Conservation (phyloP, 2,113 vertebrate genomes). For the Amphilophus citrinellus region DNA sequence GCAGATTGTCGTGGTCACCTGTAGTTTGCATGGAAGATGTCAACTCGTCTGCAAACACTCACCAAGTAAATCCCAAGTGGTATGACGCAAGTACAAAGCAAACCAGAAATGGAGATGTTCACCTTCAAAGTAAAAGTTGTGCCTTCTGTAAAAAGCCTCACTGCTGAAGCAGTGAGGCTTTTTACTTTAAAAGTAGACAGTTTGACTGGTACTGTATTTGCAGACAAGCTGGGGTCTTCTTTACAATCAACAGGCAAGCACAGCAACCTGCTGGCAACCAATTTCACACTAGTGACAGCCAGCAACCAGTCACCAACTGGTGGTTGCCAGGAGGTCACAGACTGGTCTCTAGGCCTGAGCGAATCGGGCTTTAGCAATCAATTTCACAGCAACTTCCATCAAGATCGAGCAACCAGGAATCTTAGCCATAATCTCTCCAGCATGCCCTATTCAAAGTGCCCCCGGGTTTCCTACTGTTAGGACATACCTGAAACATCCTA, state of each 20-base stretch:
- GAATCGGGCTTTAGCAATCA: accelerated
- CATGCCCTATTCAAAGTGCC: no score
- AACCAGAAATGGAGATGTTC: not conserved
- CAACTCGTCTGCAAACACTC: not conserved
- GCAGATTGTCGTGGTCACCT: no score
- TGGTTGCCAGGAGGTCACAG: not conserved
- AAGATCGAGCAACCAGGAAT: no score
- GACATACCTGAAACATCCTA: no score
- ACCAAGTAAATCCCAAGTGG: not conserved
- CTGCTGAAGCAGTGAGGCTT: no score
- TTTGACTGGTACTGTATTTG: not conserved
- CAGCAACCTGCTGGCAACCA: not conserved
- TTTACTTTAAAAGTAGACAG: not conserved
- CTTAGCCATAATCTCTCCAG: no score
- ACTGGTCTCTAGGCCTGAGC: not conserved
- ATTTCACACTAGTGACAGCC: not conserved
- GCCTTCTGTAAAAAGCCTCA: no score
- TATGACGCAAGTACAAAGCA: not conserved
- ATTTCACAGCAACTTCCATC: not conserved
- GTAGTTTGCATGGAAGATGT: not conserved
- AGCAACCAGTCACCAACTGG: not conserved
- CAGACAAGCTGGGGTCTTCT: not conserved
- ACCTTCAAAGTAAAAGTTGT: not conserved
- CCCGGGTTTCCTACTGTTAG: no score
- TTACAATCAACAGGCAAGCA: not conserved